These are phyloP conservation scores for Lytechinus variegatus DNA, from an alignment of 35 echinoderm and acorn worm species.

Conservation along the genomic window DNA sequence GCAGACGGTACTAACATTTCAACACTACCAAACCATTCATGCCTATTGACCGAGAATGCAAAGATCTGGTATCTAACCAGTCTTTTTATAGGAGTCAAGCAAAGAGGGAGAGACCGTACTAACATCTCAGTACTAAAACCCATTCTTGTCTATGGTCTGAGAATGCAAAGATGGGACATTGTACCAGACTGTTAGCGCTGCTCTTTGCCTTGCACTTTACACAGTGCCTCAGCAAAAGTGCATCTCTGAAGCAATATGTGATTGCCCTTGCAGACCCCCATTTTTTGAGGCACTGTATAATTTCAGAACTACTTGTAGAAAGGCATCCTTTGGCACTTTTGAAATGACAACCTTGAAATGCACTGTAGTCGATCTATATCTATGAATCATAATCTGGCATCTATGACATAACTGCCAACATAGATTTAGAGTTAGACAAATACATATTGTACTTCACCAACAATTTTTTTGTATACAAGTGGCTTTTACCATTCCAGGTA, in stretches of 20 bases:
- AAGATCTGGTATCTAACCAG: neutral
- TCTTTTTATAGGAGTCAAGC: neutral
- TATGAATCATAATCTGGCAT: too few species aligned
- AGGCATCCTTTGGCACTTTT: neutral
- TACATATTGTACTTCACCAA: too few species aligned
- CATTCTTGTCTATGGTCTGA: neutral
- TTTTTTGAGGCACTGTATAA: neutral
- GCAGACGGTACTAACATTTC: neutral
- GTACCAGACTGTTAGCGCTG: neutral
- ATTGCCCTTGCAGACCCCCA: neutral
- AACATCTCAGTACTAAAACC: neutral
- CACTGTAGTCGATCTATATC: neutral
- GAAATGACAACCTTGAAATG: neutral
- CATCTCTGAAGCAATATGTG: neutral
- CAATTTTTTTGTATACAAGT: too few species aligned
- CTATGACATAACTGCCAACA: too few species aligned
- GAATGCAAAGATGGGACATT: neutral
- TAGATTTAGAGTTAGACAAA: too few species aligned
- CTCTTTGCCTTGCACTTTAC: neutral
- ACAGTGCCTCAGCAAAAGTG: neutral
- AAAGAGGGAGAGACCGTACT: neutral
- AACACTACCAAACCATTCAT: neutral
- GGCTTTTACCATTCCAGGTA: too few species aligned
- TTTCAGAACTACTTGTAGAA: neutral
- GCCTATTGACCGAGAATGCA: neutral